Base-by-base conservation (phyloP, 2,797 vertebrate genomes). In the Anabas testudineus region DNA sequence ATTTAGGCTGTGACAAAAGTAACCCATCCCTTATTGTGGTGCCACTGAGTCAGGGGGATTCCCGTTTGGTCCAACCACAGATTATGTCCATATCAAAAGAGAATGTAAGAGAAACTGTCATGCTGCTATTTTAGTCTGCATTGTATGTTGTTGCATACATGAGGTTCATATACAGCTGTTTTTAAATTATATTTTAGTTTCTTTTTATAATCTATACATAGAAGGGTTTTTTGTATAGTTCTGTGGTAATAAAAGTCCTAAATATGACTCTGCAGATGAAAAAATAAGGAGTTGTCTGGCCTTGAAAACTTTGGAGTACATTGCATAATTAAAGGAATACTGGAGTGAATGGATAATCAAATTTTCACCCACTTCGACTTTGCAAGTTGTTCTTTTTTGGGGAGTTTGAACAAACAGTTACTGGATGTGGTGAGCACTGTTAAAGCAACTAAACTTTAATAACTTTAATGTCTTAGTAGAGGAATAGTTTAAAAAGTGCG, bases 1-100 rank as follows among this genome's bases (percentile, higher is more conserved):
- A 82, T 84, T 85, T 88, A 86, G 85, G 30, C 13, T 34, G 68
- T 81, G 84, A 82, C 81, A 85, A 81, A 78, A 59, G 71, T 48
- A 28, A 56, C 34, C 49, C 24, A 4, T 72, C 46, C 15, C 47
- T 76, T 70, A 73, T 65, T 84, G 73, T 66, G 67, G 28, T 49
- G 60, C 65, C 51, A 34, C 16, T 67, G 45, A 22, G 62, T 18
- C 36, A 21, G 3, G 69, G 80, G 73, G 71, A 68, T 65, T 85
- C 77, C 78, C 56, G 3, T 55, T 45, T 10, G 56, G 37, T 55
- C 24, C 5, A 19, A 28, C 46, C 42, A 39, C 13, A 53, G 22
- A 42, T 34, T 9, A 8, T 43, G 21, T 54, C 16, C 34, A 42
- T 48, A 36, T 47, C 19, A 15, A 4, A 2, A 28, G 60, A 32